These are phyloP conservation scores for Terebella lapidaria DNA, from an alignment of 2,888 invertebrate genomes.

Conservation along the genomic window DNA sequence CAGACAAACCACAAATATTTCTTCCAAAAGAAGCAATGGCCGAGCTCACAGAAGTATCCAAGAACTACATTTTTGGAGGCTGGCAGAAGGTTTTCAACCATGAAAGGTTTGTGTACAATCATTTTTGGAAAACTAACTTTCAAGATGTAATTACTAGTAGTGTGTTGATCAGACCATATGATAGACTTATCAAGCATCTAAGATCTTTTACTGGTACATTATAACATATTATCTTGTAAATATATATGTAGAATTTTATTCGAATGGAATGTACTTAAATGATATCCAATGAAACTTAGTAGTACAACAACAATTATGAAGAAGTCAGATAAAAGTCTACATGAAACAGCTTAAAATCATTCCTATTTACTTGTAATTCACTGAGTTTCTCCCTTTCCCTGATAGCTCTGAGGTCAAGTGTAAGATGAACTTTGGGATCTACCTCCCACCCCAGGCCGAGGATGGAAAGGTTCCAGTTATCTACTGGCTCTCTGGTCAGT, in stretches of 20 bases:
- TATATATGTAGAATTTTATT: slow-evolving; percentile 2
- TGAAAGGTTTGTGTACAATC: too few species aligned
- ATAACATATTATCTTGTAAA: neutral
- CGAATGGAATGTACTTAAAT: neutral
- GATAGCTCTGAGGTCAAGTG: slow-evolving; percentile 73
- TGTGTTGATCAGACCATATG: neutral
- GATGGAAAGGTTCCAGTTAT: slow-evolving; percentile 69
- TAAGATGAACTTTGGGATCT: slow-evolving; percentile 89
- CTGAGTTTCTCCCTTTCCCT: too few species aligned
- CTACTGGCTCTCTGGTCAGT: slow-evolving; percentile 72
- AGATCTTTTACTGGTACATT: too few species aligned
- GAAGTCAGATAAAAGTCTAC: neutral
- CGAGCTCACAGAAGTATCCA: slow-evolving; percentile 13
- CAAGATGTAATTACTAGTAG: too few species aligned
- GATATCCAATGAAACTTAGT: too few species aligned
- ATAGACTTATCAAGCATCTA: too few species aligned
- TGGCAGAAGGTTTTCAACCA: slow-evolving; percentile 80
- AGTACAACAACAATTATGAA: too few species aligned
- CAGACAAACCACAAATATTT: too few species aligned
- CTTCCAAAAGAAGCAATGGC: too few species aligned
- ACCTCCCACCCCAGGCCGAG: slow-evolving; percentile 69
- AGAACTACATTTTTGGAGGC: slow-evolving; percentile 66
- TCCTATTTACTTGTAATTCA: too few species aligned
- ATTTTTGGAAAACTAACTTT: too few species aligned
- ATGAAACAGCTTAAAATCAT: neutral